Conservation (phyloP, 1,140 invertebrate species). For the Drosophila leontia region DNA sequence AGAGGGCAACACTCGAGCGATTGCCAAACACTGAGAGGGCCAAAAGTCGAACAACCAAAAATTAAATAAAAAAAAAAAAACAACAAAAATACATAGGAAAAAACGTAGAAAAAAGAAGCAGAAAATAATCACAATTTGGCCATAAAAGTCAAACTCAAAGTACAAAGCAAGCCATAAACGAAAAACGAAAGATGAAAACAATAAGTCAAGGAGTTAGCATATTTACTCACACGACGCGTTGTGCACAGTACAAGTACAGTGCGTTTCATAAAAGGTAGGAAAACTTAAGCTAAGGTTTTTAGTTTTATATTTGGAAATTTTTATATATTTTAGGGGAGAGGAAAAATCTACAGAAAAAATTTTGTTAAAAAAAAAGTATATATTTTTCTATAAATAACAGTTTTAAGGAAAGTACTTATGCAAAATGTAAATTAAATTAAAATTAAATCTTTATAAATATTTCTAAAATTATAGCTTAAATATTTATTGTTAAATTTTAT, state of each 20-base stretch:
- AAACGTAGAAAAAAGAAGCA: conserved; percentile 25
- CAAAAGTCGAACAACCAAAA: conserved; percentile 68
- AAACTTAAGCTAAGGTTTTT: too few relatives aligned
- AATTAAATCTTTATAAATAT: too few relatives aligned
- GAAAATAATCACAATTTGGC: conserved; percentile 77
- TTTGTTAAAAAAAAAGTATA: too few relatives aligned
- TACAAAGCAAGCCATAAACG: conserved; percentile 80
- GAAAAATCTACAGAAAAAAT: too few relatives aligned
- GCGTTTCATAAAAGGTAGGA: conserved; percentile 1
- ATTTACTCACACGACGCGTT: conserved; percentile 39
- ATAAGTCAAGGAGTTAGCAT: conserved; percentile 76
- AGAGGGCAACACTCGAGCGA: conserved; percentile 39
- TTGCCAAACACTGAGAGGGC: conserved; percentile 76
- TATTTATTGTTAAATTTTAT: too few relatives aligned
- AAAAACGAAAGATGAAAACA: conserved; percentile 71
- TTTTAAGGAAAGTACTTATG: too few relatives aligned
- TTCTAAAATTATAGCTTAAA: too few relatives aligned
- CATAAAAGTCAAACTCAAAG: conserved; percentile 75
- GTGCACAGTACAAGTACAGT: conserved; percentile 14
- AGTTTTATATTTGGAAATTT: too few relatives aligned
- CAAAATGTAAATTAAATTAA: too few relatives aligned
- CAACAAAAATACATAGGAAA: conserved; percentile 3
- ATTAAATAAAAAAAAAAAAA: conserved; percentile 4
- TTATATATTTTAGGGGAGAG: too few relatives aligned
- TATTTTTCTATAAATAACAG: too few relatives aligned